Percentiles rank a stretch among this genome's conserved stretches.
Evolutionary conservation across 2,113 vertebrate species (phyloP).

Genomic region (Athene cunicularia): DNA sequence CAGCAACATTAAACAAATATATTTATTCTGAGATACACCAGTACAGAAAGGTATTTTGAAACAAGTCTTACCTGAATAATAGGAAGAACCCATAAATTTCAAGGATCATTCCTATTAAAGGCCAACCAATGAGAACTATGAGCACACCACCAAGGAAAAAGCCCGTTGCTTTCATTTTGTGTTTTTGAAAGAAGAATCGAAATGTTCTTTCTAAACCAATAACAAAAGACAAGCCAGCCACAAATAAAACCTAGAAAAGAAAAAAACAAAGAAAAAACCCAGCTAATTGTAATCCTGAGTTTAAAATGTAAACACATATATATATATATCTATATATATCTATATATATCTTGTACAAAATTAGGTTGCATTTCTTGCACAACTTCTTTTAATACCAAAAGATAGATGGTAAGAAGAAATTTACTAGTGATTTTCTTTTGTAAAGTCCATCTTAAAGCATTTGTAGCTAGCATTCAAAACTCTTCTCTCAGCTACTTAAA

Average conservation of each 20-base stretch:
- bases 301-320: background rate
- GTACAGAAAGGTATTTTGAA: background rate
- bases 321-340: too few relatives aligned
- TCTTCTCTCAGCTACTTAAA: background rate
- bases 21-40: background rate
- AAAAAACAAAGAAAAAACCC: background rate
- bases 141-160: slow-evolving; percentile 97
- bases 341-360: background rate
- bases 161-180: slow-evolving; percentile 94
- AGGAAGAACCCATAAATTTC: slow-evolving; percentile 98
- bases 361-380: background rate
- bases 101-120: slow-evolving; percentile 92
- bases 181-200: slow-evolving; percentile 98
- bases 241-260: slow-evolving; percentile 90
- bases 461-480: background rate
- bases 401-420: background rate
- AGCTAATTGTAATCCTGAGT: background rate
- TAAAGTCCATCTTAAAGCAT: background rate
- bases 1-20: background rate
- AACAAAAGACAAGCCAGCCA: slow-evolving; percentile 94
- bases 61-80: slow-evolving; percentile 87
- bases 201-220: slow-evolving; percentile 97
- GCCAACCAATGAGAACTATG: slow-evolving; percentile 96
- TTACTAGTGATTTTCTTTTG: background rate
- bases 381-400: background rate